A percentile compares a stretch with the other conserved stretches of the same genome.
Conservation (phyloP, 2,113 vertebrate species). For the Herpailurus yagouaroundi region DNA sequence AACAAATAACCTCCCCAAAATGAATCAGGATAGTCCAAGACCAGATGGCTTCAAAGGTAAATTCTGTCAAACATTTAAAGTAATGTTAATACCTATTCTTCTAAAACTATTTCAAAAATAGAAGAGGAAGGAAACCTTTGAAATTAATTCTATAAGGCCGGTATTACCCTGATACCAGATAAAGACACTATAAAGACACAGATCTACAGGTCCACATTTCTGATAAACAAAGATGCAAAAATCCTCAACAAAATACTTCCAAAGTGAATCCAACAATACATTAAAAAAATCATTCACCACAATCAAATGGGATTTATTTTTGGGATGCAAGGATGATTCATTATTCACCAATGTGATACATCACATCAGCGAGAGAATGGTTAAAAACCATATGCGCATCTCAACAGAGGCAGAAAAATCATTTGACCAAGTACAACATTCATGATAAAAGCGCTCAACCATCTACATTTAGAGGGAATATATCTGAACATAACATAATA, state of each 20-base stretch:
- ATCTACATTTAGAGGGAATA: background rate
- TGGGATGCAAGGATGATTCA: background rate
- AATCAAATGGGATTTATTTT: background rate
- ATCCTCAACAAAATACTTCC: background rate
- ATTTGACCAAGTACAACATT: background rate
- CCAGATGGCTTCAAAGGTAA: background rate
- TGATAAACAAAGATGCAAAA: background rate
- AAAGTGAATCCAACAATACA: background rate
- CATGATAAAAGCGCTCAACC: background rate
- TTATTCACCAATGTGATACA: background rate
- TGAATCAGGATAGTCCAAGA: background rate
- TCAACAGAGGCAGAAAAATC: background rate
- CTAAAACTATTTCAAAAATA: background rate
- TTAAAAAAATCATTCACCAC: background rate
- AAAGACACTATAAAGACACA: background rate
- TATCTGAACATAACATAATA: background rate
- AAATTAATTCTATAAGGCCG: background rate
- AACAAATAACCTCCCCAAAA: background rate
- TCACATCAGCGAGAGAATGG: background rate
- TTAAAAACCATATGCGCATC: background rate
- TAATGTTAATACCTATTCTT: background rate
- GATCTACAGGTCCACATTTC: background rate
- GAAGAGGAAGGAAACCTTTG: background rate
- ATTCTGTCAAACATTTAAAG: background rate
- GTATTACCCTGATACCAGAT: background rate